Base-by-base conservation (phyloP, 2,113 vertebrate species). In the Dascyllus trimaculatus region DNA sequence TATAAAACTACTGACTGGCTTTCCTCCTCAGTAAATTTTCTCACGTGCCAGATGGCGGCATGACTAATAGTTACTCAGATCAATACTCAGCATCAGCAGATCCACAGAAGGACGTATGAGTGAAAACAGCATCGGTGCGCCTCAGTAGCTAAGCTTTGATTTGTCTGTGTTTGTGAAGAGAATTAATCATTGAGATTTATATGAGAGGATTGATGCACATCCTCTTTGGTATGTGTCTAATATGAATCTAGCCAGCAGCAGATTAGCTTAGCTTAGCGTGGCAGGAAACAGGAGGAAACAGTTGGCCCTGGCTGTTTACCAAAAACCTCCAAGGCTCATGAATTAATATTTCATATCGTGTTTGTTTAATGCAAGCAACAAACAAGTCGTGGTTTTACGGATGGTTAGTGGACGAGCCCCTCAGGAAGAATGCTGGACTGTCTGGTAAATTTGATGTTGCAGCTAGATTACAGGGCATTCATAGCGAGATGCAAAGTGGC, bases 61-160 rank as follows among this genome's bases (percentile, higher is more conserved):
- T 65, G 76, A 68, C 66, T 81, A 78, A 83, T 70, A 75, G 32
- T 46, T 66, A 21, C 59, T 64, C 51, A n/a, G 29, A 80, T 88
- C 54, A 78, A 64, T 63, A 64, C 59, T 83, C 58, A 48, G 25
- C 54, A 38, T n/a, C 43, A 48, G 38, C 51, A 60, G 22, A 81
- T 49, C 40, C 26, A 29, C 26, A 9, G 13, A 54, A 43, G 26
- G 40, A 74, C 24, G 32, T 48, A 32, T 61, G 22, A 21, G 26
- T 40, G 4, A 35, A 80, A 69, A 46, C 21, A 53, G 40, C 17
- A 48, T 15, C 24, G 19, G 17, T 26, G 21, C 32, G 45, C 56
- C n/a, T 68, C 21, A 5, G 11, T 9, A 71, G 32, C 22, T 14
- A 29, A 40, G 57, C 61, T 75, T 73, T 56, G 45, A n/a, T 69